phyloP scores from a whole-genome alignment of 2,888 invertebrate species.

The Eupithecia abbreviata region DNA sequence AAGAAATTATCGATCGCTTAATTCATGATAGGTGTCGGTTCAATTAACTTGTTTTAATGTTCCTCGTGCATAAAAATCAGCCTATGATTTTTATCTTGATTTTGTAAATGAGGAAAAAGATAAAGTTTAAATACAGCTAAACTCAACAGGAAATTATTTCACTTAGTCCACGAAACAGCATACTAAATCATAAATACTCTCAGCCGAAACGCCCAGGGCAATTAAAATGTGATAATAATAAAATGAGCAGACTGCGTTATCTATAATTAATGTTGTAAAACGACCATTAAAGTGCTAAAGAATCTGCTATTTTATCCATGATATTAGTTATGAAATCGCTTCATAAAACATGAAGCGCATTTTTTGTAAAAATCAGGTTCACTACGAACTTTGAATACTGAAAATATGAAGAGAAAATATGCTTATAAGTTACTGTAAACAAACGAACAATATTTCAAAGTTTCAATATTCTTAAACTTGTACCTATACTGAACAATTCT shows the following conservation, averaged over 20 bases:
- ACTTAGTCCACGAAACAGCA: conserved; percentile 22
- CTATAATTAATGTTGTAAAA: conserved; percentile 71
- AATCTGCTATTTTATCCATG: conserved; percentile 18
- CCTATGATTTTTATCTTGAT: not conserved
- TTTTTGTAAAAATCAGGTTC: not conserved
- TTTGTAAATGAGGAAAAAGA: not conserved
- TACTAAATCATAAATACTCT: conserved; percentile 41
- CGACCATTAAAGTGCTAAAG: conserved; percentile 65
- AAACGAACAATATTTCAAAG: not conserved
- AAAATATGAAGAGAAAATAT: not conserved
- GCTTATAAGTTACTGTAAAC: not conserved
- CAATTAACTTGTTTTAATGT: no score
- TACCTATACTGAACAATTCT: not conserved
- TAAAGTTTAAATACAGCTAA: not conserved
- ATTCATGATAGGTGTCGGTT: not conserved
- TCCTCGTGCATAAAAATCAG: no score
- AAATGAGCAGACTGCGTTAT: conserved; percentile 60
- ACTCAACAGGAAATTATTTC: conserved; percentile 16
- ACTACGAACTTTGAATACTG: not conserved
- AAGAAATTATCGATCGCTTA: not conserved
- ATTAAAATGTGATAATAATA: conserved; percentile 67
- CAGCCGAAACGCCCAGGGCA: conserved; percentile 45
- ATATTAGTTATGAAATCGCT: not conserved
- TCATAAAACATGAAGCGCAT: not conserved
- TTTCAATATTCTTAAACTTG: not conserved